Evolutionary conservation across 2,113 vertebrate species (phyloP).

Genomic region (Columba livia): DNA sequence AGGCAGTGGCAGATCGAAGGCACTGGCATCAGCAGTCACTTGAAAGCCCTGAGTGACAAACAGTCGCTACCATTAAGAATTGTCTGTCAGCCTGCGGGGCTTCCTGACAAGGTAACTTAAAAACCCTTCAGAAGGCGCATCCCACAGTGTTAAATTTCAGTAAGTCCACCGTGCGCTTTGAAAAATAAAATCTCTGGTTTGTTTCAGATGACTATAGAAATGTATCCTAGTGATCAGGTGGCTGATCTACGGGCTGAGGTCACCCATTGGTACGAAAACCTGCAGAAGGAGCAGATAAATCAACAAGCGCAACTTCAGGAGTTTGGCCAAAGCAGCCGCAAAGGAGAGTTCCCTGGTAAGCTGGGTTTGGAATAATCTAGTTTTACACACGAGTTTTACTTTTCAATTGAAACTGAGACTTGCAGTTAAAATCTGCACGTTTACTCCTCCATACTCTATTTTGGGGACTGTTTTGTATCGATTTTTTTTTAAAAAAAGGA

Average conservation of each 20-base stretch:
- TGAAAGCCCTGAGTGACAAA: constrained; percentile 97
- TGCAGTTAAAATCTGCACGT: neutral
- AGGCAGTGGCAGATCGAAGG: constrained; percentile 99
- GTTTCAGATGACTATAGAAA: constrained; percentile 98
- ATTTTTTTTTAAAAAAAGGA: neutral
- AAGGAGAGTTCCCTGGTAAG: constrained; percentile 94
- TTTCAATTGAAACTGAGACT: neutral
- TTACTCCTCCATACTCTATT: neutral
- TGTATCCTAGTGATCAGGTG: constrained; percentile 98
- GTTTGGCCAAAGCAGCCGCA: constrained; percentile 93
- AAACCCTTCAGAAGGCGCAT: neutral
- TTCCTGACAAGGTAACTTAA: constrained; percentile 90
- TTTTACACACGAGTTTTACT: neutral
- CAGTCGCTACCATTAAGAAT: constrained; percentile 95
- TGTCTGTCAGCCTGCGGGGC: constrained; percentile 96
- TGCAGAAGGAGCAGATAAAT: constrained; percentile 98
- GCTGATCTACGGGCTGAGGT: constrained; percentile 97
- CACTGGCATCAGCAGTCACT: constrained; percentile 97
- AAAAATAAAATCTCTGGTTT: constrained; percentile 13
- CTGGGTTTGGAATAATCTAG: neutral
- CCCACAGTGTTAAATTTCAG: neutral
- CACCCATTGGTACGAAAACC: constrained; percentile 98
- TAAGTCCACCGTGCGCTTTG: neutral
- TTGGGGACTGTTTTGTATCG: neutral
- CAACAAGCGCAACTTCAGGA: constrained; percentile 99